Conservation (phyloP, 2,888 invertebrate genomes). For the Rutpela maculata region DNA sequence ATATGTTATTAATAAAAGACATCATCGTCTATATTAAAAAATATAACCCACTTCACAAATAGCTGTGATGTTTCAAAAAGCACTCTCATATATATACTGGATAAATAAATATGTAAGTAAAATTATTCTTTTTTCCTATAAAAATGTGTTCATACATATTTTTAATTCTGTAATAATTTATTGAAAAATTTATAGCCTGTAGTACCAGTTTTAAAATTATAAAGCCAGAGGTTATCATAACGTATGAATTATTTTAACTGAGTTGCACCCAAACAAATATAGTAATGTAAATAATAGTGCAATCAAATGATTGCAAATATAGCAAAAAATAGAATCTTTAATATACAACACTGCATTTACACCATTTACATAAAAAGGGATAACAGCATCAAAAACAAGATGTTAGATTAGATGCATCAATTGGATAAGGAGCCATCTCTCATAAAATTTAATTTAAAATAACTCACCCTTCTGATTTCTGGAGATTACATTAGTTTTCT, state of each 20-base stretch:
- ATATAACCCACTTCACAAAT: background rate
- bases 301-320: too few species aligned
- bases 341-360: too few species aligned
- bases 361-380: too few species aligned
- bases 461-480: constrained; percentile 47
- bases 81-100: too few species aligned
- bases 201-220: background rate
- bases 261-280: background rate
- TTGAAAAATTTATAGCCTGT: background rate
- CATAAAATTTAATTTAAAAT: background rate
- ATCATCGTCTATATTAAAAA: background rate
- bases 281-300: background rate
- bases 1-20: background rate
- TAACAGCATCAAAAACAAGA: background rate
- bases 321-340: background rate
- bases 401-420: background rate
- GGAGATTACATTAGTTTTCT: constrained; percentile 51
- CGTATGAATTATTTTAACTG: background rate
- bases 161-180: background rate
- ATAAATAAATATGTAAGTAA: background rate
- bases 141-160: background rate
- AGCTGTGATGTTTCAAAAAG: background rate
- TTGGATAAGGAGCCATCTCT: background rate
- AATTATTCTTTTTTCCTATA: background rate
- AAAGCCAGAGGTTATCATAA: background rate